Evolutionary conservation across 2,797 vertebrate genomes (phyloP).

Genomic region (Okamejei kenojei): DNA sequence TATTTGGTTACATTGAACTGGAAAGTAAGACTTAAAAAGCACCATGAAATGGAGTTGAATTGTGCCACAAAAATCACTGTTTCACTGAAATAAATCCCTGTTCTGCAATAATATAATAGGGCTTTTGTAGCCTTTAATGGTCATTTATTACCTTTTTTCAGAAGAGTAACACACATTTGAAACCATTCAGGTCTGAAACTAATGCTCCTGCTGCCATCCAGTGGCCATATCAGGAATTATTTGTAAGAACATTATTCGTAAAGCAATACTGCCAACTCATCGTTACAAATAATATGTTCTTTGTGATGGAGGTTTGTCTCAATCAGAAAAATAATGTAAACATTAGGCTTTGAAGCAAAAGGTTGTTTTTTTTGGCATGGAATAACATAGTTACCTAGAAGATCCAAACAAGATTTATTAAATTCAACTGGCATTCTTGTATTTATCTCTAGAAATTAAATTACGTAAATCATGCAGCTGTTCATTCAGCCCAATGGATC

Average conservation of each 20-base stretch:
- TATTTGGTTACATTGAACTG: background rate
- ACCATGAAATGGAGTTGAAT: background rate
- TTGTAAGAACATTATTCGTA: background rate
- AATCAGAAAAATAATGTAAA: slow-evolving; percentile 3
- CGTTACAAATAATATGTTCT: background rate
- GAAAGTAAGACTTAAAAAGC: background rate
- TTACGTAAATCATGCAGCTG: background rate
- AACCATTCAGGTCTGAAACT: background rate
- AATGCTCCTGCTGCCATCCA: slow-evolving; percentile 15
- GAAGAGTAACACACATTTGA: background rate
- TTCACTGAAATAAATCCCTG: background rate
- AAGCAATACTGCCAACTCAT: background rate
- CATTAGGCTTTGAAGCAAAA: background rate
- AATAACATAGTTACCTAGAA: background rate
- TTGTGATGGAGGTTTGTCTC: background rate
- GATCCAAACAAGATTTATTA: background rate
- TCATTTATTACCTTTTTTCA: background rate
- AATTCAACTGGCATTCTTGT: background rate
- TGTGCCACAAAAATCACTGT: background rate
- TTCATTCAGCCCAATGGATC: background rate
- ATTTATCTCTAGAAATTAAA: background rate
- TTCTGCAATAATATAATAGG: background rate
- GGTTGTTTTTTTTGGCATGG: background rate
- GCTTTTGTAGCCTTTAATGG: background rate
- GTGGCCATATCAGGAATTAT: background rate